phyloP scores from a whole-genome alignment of 2,797 vertebrate species.

The Hydrocynus forskahlii region DNA sequence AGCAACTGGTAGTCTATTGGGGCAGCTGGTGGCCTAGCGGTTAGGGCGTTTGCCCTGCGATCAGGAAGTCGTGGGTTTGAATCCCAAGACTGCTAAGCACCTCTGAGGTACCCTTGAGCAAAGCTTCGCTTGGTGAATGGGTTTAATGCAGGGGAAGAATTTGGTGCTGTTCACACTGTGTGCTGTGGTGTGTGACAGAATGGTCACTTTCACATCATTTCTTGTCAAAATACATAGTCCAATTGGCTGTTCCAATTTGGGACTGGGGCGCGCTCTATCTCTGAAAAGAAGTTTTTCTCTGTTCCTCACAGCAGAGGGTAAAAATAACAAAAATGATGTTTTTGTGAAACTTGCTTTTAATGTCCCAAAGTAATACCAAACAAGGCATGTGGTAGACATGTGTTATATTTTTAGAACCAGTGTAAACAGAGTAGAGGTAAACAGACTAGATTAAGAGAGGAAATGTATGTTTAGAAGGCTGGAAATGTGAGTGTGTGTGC shows the following conservation, averaged over 20 bases:
- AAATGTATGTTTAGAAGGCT: not conserved
- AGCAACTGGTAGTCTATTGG: too few relatives aligned
- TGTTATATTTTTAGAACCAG: not conserved
- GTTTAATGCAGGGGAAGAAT: too few relatives aligned
- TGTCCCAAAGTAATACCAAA: not conserved
- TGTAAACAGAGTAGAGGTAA: not conserved
- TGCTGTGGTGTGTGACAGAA: too few relatives aligned
- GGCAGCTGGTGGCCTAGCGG: too few relatives aligned
- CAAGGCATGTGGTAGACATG: not conserved
- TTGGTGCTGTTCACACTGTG: too few relatives aligned
- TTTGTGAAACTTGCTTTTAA: not conserved
- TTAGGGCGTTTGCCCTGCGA: too few relatives aligned
- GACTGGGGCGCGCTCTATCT: not conserved
- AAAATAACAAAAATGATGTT: not conserved
- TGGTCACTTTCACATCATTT: too few relatives aligned
- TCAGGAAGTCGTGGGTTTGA: too few relatives aligned
- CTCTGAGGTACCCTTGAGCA: too few relatives aligned
- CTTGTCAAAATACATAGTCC: too few relatives aligned
- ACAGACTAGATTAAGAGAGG: not conserved
- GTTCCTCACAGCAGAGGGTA: not conserved
- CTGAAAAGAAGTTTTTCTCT: not conserved
- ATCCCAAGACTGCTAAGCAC: too few relatives aligned
- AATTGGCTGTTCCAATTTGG: not conserved
- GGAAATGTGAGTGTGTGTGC: constrained; percentile 17
- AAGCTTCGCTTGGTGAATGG: too few relatives aligned